Percentiles rank a stretch among this genome's conserved stretches.
Evolutionary conservation across 2,113 vertebrate genomes (phyloP).

Genomic region (Phylloscopus trochilus): DNA sequence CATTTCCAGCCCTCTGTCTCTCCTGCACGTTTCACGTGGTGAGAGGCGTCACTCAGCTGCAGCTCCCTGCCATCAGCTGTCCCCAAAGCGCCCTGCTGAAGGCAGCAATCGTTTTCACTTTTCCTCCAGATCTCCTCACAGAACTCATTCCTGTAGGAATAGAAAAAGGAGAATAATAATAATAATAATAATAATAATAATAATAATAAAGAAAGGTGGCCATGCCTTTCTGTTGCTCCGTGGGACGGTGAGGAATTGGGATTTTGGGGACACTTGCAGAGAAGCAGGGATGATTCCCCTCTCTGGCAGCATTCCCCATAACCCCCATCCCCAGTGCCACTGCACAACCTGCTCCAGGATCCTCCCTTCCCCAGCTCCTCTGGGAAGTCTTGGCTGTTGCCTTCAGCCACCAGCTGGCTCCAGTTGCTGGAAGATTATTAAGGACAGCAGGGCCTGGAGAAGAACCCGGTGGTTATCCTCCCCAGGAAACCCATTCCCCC

Average conservation of each 20-base stretch:
- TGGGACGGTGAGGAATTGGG: not conserved
- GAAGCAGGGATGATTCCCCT: not conserved
- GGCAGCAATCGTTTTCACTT: not conserved
- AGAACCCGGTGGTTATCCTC: not conserved
- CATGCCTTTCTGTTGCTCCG: not conserved
- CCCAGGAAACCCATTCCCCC: not conserved
- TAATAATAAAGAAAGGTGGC: not conserved
- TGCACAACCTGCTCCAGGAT: fast-evolving
- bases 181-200: not conserved
- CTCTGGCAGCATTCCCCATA: fast-evolving
- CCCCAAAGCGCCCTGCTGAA: not conserved
- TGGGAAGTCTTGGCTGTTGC: not conserved
- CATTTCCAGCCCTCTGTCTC: not conserved
- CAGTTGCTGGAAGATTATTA: not conserved
- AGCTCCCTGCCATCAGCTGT: not conserved
- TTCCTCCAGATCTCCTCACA: not conserved
- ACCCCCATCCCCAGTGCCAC: not conserved
- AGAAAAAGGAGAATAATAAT: not conserved
- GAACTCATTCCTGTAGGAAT: not conserved
- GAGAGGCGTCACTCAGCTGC: not conserved
- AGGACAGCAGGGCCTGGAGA: not conserved
- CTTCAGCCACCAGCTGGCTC: not conserved
- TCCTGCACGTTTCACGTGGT: not conserved
- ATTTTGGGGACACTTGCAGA: not conserved
- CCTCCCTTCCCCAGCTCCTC: fast-evolving